Base-by-base conservation (phyloP, 2,797 vertebrate genomes). In the Myotis planiceps region DNA sequence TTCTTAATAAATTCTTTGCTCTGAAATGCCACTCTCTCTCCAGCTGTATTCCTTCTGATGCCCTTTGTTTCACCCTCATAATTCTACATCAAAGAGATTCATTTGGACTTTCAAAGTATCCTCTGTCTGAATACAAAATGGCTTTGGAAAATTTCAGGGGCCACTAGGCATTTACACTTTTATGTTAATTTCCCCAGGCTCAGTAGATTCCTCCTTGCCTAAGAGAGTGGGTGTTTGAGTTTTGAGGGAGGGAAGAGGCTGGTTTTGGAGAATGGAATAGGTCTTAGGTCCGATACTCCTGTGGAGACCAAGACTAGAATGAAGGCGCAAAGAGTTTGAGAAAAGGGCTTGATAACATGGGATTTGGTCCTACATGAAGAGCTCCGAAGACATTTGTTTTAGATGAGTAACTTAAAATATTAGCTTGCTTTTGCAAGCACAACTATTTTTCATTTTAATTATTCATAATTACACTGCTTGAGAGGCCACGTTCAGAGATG, bases 341-440 rank as follows among this genome's bases (percentile, higher is more conserved):
- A 75, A 90, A 25, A 53, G 5, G 27, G 1, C 34, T 69, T 84
- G 13, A 25, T 85, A 85, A 63, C 1, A 9, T 19, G 15, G 25
- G 39, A 27, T 76, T 60, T 68, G 63, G 55, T 34, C 29, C n/a
- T 65, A 29, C 7, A 14, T 6, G 2, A 68, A 81, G 16, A 34
- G 27, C 51, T 80, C 18, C 49, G 74, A 85, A 39, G 32, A 63
- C 58, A 32, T 93, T 93, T 83, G 58, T 37, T 76, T 83, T 47
- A 21, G 55, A 66, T 86, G 16, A 23, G 10, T 49, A 84, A 60
- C 29, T 75, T 63, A 89, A 81, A 93, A 68, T 45, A 47, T 68
- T 39, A 84, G 27, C 75, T 94, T 84, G 53, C 66, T 85, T 90
- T 92, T 96, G 72, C 27, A 92, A 95, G n/a, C n/a, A 60, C n/a